Evolutionary conservation across 2,888 invertebrate species (phyloP).

Genomic region (Apocheima hispidaria): DNA sequence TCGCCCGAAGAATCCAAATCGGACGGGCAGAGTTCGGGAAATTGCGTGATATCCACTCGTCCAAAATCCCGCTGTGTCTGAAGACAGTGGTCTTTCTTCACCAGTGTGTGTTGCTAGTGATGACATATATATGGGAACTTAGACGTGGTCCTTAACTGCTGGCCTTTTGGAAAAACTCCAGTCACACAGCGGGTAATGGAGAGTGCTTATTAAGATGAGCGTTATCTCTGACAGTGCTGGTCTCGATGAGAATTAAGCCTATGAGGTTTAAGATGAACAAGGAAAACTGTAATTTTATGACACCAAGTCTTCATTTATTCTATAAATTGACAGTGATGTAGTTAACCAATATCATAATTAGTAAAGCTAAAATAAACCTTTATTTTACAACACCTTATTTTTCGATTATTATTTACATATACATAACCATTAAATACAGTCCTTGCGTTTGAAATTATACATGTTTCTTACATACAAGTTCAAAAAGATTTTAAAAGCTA

Average conservation of each 20-base stretch:
- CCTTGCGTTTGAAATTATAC: slow-evolving; percentile 21
- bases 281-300: slow-evolving; percentile 8
- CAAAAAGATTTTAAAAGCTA: slow-evolving; percentile 50
- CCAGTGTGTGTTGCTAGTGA: too few relatives aligned
- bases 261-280: slow-evolving; percentile 1
- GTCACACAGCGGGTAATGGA: too few relatives aligned
- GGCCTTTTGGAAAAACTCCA: too few relatives aligned
- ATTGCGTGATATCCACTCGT: too few relatives aligned
- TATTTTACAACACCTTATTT: slow-evolving; percentile 36
- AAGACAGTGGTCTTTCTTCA: too few relatives aligned
- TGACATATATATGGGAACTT: too few relatives aligned
- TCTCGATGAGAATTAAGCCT: background rate
- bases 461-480: slow-evolving; percentile 33
- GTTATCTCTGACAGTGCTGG: background rate
- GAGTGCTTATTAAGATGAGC: too few relatives aligned
- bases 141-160: too few relatives aligned
- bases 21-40: too few relatives aligned
- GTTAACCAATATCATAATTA: slow-evolving; percentile 19
- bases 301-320: slow-evolving; percentile 36
- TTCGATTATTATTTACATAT: slow-evolving; percentile 37
- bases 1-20: too few relatives aligned
- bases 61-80: too few relatives aligned
- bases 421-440: slow-evolving; percentile 32
- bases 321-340: slow-evolving; percentile 39
- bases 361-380: slow-evolving; percentile 22